phyloP scores from a whole-genome alignment of 2,888 invertebrate genomes.

The Archips xylosteana region DNA sequence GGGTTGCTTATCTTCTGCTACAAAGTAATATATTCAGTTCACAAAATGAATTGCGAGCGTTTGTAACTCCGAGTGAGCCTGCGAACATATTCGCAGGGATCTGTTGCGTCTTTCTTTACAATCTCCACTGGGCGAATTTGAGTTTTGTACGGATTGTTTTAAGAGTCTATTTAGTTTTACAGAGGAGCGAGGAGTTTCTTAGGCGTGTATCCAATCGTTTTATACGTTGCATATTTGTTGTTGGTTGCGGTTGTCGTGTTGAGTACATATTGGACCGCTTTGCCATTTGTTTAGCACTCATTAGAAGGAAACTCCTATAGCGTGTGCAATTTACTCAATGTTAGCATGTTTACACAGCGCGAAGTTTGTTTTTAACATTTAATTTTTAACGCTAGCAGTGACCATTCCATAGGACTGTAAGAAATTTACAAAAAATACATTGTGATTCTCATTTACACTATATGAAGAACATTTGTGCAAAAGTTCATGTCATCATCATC shows the following conservation, averaged over 20 bases:
- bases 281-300: constrained; percentile 60
- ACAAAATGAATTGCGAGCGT: constrained; percentile 85
- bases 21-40: constrained; percentile 82
- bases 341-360: constrained; percentile 30
- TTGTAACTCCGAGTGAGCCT: constrained; percentile 84
- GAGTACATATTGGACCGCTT: constrained; percentile 64
- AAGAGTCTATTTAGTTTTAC: constrained; percentile 67
- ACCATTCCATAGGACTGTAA: too few species aligned
- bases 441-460: too few species aligned
- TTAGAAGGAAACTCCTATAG: constrained; percentile 52
- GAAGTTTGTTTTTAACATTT: background rate
- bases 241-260: constrained; percentile 61
- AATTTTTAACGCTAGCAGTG: background rate
- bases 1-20: constrained; percentile 70
- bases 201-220: constrained; percentile 68
- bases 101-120: constrained; percentile 81
- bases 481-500: too few species aligned
- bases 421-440: too few species aligned
- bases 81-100: constrained; percentile 84
- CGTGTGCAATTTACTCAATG: constrained; percentile 43
- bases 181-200: constrained; percentile 57
- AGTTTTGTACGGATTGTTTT: constrained; percentile 69
- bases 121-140: constrained; percentile 71
- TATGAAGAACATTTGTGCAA: too few species aligned
- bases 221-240: constrained; percentile 73